phyloP scores from a whole-genome alignment of 2,113 vertebrate species.

The Rhizomys pruinosus region DNA sequence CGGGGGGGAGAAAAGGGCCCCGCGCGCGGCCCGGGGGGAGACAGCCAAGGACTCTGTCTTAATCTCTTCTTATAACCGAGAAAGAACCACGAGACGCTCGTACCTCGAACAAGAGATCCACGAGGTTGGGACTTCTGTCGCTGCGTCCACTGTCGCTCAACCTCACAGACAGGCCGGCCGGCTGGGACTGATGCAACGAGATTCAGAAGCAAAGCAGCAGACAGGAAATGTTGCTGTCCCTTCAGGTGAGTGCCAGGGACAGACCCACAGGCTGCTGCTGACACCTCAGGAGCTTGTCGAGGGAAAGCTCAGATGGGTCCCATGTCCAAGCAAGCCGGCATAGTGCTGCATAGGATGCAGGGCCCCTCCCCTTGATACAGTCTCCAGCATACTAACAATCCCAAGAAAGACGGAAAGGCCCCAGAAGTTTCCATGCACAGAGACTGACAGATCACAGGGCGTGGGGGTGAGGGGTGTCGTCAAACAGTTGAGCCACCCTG shows the following conservation, averaged over 20 bases:
- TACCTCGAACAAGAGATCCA: too few species aligned
- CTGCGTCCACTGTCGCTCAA: too few species aligned
- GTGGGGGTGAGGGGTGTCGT: background rate
- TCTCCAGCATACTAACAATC: background rate
- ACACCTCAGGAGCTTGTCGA: background rate
- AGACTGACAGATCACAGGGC: accelerated
- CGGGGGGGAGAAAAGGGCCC: too few species aligned
- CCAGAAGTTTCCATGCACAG: background rate
- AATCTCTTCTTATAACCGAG: too few species aligned
- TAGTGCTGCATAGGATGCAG: background rate
- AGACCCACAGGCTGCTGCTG: background rate
- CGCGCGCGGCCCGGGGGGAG: too few species aligned
- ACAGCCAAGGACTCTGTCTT: too few species aligned
- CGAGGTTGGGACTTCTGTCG: too few species aligned
- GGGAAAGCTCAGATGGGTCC: accelerated
- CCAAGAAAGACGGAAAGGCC: background rate
- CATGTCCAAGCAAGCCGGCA: background rate
- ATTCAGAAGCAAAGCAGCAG: constrained; percentile 85
- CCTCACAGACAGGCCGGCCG: too few species aligned
- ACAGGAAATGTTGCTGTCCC: background rate
- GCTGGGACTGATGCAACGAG: constrained; percentile 75
- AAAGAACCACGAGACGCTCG: too few species aligned
- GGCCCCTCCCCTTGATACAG: background rate
- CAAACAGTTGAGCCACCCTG: background rate
- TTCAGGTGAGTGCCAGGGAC: constrained; percentile 2